Evolutionary conservation across 2,797 vertebrate species (phyloP).

Genomic region (Chloroceryle amazona): DNA sequence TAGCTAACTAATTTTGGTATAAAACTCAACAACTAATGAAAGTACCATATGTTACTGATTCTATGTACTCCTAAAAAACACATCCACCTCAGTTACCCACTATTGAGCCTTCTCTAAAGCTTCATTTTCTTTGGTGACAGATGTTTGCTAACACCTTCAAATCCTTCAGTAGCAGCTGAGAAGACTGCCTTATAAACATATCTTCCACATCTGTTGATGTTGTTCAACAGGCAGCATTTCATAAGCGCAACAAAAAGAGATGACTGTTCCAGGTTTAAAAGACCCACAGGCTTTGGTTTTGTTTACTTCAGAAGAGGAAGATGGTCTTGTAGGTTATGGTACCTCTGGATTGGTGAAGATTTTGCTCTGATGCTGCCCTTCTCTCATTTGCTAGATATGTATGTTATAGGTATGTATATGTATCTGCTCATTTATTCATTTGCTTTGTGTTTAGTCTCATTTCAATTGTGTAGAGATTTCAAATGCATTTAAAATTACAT

Average conservation of each 20-base stretch:
- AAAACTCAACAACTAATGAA: neutral
- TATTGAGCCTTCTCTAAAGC: neutral
- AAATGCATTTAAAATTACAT: neutral
- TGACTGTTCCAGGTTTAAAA: neutral
- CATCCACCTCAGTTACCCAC: fast-evolving
- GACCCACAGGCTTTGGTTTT: fast-evolving
- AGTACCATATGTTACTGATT: neutral
- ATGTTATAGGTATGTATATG: neutral
- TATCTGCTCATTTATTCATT: neutral
- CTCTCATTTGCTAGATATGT: neutral
- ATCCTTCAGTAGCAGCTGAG: neutral
- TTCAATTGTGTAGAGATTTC: neutral
- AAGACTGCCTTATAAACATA: neutral
- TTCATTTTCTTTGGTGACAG: neutral
- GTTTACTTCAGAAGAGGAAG: neutral
- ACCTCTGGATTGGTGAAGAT: neutral
- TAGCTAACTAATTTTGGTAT: neutral
- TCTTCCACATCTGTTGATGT: neutral
- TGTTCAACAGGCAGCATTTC: neutral
- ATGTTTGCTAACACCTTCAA: neutral
- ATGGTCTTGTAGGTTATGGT: neutral
- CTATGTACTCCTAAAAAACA: neutral
- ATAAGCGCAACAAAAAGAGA: neutral
- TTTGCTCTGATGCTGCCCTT: neutral
- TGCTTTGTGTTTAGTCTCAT: neutral